A percentile compares a stretch with the other conserved stretches of the same genome.
phyloP scores from a whole-genome alignment of 2,797 vertebrate genomes.

The Gouania willdenowi region DNA sequence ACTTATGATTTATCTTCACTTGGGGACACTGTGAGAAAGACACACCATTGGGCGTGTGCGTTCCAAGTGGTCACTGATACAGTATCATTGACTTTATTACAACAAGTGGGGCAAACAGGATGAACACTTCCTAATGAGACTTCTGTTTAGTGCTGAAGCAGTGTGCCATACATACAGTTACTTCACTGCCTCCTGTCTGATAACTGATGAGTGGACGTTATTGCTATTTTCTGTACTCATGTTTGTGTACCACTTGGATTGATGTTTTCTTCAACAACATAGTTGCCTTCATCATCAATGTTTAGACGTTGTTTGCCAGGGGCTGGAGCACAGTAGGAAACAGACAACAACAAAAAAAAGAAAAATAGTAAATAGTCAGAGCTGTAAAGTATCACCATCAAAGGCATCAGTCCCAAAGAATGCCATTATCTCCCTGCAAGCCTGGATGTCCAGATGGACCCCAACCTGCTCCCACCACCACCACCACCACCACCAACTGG shows the following conservation, averaged over 20 bases:
- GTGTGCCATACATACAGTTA: not conserved
- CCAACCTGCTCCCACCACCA: slow-evolving; percentile 30
- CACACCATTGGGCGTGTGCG: no score
- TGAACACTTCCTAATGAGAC: not conserved
- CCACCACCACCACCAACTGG: slow-evolving; percentile 1
- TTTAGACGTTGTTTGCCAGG: slow-evolving; percentile 11
- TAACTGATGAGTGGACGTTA: slow-evolving; percentile 4
- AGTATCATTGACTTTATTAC: not conserved
- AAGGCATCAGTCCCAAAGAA: slow-evolving; percentile 19
- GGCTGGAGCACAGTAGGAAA: slow-evolving; percentile 9
- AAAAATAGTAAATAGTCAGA: slow-evolving; percentile 14
- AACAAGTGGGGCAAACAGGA: not conserved
- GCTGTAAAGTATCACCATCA: slow-evolving; percentile 27
- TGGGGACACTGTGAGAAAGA: no score
- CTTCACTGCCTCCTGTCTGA: not conserved
- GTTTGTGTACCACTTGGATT: slow-evolving; percentile 2
- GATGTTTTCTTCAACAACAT: slow-evolving; percentile 4
- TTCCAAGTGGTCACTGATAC: not conserved
- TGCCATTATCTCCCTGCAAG: slow-evolving; percentile 33
- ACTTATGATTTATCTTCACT: no score
- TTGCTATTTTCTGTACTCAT: not conserved
- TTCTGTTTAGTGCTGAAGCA: not conserved
- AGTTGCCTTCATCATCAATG: not conserved
- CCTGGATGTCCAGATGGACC: slow-evolving; percentile 37
- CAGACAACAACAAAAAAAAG: no score